Percentiles rank a stretch among this genome's conserved stretches.
phyloP scores from a whole-genome alignment of 2,113 vertebrate species.

The Pristiophorus japonicus region DNA sequence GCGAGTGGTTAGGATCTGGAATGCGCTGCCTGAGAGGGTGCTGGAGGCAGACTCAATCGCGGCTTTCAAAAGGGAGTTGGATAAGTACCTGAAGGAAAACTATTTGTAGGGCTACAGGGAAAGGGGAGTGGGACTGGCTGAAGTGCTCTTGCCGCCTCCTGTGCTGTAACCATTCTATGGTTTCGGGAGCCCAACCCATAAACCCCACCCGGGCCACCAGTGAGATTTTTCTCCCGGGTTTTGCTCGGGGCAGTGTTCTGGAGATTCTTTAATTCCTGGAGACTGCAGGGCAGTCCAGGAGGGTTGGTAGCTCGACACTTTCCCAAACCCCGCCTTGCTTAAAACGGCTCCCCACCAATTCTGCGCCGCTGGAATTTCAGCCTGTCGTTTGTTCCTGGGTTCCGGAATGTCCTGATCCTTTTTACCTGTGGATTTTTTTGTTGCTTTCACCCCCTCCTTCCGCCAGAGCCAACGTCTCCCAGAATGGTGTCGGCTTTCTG shows the following conservation, averaged over 20 bases:
- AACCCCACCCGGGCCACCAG: background rate
- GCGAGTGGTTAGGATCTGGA: too few species aligned
- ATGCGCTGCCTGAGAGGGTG: too few species aligned
- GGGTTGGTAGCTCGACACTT: background rate
- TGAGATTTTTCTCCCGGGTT: background rate
- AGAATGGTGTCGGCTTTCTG: background rate
- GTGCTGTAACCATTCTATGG: too few species aligned
- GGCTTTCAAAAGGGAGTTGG: too few species aligned
- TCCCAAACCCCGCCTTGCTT: background rate
- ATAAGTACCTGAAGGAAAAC: too few species aligned
- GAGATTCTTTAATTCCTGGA: background rate
- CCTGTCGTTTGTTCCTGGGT: constrained; percentile 32
- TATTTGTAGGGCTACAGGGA: too few species aligned
- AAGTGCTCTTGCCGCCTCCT: too few species aligned
- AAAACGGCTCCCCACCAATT: background rate
- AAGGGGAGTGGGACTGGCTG: too few species aligned
- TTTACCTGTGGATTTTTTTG: background rate
- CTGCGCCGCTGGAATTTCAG: accelerated
- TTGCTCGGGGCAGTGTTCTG: too few species aligned
- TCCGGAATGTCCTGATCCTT: background rate
- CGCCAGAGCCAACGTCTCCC: background rate
- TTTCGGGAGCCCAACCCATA: background rate
- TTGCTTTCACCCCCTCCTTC: background rate
- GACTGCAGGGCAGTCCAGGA: background rate
- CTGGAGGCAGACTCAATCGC: too few species aligned